Base-by-base conservation (phyloP, 2,888 invertebrate genomes). In the Agonopterix alstromeriana region DNA sequence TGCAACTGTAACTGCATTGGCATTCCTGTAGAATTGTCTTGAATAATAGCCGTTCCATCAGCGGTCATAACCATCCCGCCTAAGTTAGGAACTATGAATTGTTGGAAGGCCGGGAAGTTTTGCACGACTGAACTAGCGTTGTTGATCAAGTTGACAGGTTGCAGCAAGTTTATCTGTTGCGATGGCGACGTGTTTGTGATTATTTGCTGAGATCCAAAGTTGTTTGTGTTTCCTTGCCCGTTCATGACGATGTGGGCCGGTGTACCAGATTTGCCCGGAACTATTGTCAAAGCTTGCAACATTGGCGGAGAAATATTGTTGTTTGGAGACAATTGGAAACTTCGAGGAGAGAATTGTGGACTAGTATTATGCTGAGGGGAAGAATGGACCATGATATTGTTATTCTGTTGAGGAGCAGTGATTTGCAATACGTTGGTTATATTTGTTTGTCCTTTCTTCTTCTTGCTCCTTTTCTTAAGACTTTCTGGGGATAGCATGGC, bases 61-160 rank as follows among this genome's bases (percentile, higher is more conserved):
- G 95, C 93, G 8, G 94, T 93, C 94, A 96, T 94, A 0, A 96
- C 94, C 92, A 96, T 93, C 0, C 95, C 94, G 10, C 94, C 92
- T 2, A 94, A 81, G 57, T 95, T 95, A 9, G 95, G 95, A 49
- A 96, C 93, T 47, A 96, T 92, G 61, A 96, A 93, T 67, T 96
- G 96, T 70, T 95, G 96, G 60, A 94, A 94, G 0, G 93, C 92
- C 0, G 94, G 94, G 70, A 94, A 94, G 69, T 94, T 94, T 46
- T 93, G 93, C 56, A 94, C 92, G 51, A 93, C 92, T 3, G 92
- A 91, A 36, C 92, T 90, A 0, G 92, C 85, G 45, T 92, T 91
- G 48, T 94, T 95, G 52, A 95, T 90, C 54, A 96, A 82, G 82
- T 95, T 95, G 36, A 96, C 94, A 0, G 96, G 96, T 70, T 96